Evolutionary conservation across 53 echinoderm and acorn worm species (phyloP), one percentile per base, ranked within the genome.

Genomic region (Patiria pectinifera): DNA sequence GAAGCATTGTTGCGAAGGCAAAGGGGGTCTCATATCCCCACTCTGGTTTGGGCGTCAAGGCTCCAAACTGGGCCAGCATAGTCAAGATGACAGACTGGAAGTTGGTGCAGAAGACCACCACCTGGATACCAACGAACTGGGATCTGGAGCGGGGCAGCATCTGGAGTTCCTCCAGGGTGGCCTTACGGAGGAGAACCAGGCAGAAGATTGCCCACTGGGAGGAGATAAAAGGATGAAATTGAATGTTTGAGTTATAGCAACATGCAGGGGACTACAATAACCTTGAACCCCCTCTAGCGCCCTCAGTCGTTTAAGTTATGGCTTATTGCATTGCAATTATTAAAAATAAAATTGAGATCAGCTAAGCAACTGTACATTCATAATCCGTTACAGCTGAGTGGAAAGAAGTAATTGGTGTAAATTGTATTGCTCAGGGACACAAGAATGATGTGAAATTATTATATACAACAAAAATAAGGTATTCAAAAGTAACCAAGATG

Each of bases 171-270:
- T 94, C 92, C 6, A 26, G 82, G n/a, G 94, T 92, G 6, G 94
- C 92, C 46, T 76, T 74, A 15, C 92, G 92, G 70, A 94, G 91
- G 24, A 94, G 83, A 71, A 84, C 80, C 79, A 94, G 48, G 35
- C 94, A 94, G 85, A 87, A 94, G 19, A 94, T 89, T 47, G 94
- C 94, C 94, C 94, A 94, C 94, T 94, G 83, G 4, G 45, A 59
- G 76, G 22, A n/a, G 25, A 23, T 2, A 4, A 24, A 9, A 24
- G n/a, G 15, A 74, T n/a, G 74, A 21, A 9, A 22, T 24, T 9
- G 74, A 10, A 21, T 24, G 19, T 74, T 53, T 53, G 53, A 53
- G 8, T 53, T 53, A 8, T 53, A 8, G 8, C 8, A 53, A 53
- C 8, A 8, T 53, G 53, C 53, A 53, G 53, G 2, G 53, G 53